These are phyloP conservation scores for Melanotaenia nigrans DNA, from an alignment of 2,797 vertebrate genomes.

Conservation along the genomic window DNA sequence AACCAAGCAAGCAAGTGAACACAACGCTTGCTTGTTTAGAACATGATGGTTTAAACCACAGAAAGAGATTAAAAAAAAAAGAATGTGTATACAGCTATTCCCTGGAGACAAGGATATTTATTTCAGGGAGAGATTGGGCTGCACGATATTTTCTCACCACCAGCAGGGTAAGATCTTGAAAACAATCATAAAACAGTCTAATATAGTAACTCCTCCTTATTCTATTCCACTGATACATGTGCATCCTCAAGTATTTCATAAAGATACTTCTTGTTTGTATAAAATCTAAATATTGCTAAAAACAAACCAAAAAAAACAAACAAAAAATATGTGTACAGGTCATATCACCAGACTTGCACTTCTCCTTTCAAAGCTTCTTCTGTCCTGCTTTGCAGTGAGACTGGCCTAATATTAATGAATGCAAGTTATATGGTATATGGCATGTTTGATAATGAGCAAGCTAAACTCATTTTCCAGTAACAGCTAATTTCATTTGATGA, in stretches of 20 bases:
- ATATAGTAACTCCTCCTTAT: slow-evolving; percentile 2
- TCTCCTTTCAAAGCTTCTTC: slow-evolving; percentile 11
- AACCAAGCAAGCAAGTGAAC: too few species aligned
- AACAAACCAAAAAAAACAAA: too few species aligned
- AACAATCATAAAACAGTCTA: slow-evolving; percentile 42
- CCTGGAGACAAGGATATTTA: slow-evolving; percentile 18
- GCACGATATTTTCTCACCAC: slow-evolving; percentile 13
- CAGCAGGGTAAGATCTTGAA: slow-evolving; percentile 27
- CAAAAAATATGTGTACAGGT: neutral
- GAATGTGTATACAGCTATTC: neutral
- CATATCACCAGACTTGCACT: neutral
- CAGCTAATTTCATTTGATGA: slow-evolving; percentile 15
- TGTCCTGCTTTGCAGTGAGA: neutral
- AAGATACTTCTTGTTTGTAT: neutral
- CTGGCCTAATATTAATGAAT: neutral
- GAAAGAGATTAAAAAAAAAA: neutral
- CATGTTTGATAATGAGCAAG: slow-evolving; percentile 10
- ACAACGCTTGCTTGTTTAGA: too few species aligned
- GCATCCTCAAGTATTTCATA: too few species aligned
- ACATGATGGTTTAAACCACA: neutral
- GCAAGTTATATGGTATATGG: neutral
- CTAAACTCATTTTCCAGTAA: slow-evolving; percentile 27
- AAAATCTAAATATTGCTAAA: neutral
- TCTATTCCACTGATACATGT: too few species aligned
- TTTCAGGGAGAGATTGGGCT: slow-evolving; percentile 1